A percentile compares a stretch with the other conserved stretches of the same genome.
Evolutionary conservation across 2,888 invertebrate genomes (phyloP).

Genomic region (Leptopilina myrica): DNA sequence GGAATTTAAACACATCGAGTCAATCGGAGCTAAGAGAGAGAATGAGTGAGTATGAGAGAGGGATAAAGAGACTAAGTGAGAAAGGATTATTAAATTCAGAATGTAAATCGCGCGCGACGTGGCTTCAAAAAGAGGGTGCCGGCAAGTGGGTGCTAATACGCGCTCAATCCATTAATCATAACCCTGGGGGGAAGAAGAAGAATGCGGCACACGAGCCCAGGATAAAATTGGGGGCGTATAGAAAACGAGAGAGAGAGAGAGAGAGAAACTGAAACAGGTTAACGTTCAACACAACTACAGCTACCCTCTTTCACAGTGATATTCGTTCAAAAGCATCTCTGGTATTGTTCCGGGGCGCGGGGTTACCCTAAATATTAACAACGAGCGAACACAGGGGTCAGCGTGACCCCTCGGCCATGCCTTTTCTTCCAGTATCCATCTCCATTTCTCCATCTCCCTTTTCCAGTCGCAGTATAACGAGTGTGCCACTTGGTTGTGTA

Average conservation of each 20-base stretch:
- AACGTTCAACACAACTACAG: slow-evolving; percentile 60
- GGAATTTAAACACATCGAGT: slow-evolving; percentile 55
- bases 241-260: not conserved
- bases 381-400: slow-evolving; percentile 71
- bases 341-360: slow-evolving; percentile 68
- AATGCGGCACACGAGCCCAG: slow-evolving; percentile 35
- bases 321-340: slow-evolving; percentile 56
- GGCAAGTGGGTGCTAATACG: slow-evolving; percentile 74
- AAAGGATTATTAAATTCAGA: slow-evolving; percentile 73
- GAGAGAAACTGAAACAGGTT: slow-evolving; percentile 65
- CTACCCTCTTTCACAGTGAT: slow-evolving; percentile 23
- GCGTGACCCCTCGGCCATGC: slow-evolving; percentile 61
- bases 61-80: no score
- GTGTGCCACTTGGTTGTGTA: slow-evolving; percentile 12
- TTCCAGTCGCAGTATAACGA: slow-evolving; percentile 15
- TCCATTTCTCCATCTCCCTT: slow-evolving; percentile 32
- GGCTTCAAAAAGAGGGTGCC: slow-evolving; percentile 42
- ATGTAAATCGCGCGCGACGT: slow-evolving; percentile 70
- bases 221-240: slow-evolving; percentile 47
- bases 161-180: slow-evolving; percentile 76
- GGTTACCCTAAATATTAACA: slow-evolving; percentile 74
- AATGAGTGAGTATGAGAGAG: no score
- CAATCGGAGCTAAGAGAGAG: slow-evolving; percentile 65
- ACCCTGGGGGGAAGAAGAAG: slow-evolving; percentile 61
- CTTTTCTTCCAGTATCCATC: slow-evolving; percentile 53